Evolutionary conservation across 2,113 vertebrate genomes (phyloP).

Genomic region (Thamnophis sirtalis): DNA sequence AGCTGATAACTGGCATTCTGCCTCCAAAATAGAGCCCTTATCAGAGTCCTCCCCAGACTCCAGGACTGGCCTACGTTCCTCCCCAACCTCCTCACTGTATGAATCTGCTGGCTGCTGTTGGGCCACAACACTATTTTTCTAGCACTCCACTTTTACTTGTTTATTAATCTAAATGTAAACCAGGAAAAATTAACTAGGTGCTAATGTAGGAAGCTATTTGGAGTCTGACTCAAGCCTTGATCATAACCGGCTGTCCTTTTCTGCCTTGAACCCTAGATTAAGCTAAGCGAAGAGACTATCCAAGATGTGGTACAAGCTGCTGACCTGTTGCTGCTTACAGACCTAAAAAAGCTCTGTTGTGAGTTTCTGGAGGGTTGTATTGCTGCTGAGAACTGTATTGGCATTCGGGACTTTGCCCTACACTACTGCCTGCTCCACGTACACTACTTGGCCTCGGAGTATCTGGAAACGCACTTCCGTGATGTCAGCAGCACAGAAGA

Average conservation of each 20-base stretch:
- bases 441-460: slow-evolving; percentile 90
- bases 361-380: slow-evolving; percentile 97
- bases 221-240: neutral
- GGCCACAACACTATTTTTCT: neutral
- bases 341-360: slow-evolving; percentile 93
- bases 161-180: neutral
- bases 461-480: slow-evolving; percentile 94
- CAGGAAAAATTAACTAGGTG: no score
- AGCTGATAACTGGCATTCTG: no score
- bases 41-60: no score
- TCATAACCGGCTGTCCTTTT: slow-evolving; percentile 30
- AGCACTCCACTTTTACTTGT: neutral
- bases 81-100: no score
- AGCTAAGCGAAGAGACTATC: slow-evolving; percentile 91
- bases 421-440: slow-evolving; percentile 96
- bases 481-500: slow-evolving; percentile 91
- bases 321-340: slow-evolving; percentile 92
- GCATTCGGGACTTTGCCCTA: slow-evolving; percentile 92
- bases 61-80: no score
- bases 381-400: slow-evolving; percentile 94
- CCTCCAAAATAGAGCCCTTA: no score
- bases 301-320: slow-evolving; percentile 97
- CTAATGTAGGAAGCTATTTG: no score
- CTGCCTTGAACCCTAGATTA: slow-evolving; percentile 74
- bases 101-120: no score